phyloP scores from a whole-genome alignment of 2,797 vertebrate genomes.

The Clarias pachynema region DNA sequence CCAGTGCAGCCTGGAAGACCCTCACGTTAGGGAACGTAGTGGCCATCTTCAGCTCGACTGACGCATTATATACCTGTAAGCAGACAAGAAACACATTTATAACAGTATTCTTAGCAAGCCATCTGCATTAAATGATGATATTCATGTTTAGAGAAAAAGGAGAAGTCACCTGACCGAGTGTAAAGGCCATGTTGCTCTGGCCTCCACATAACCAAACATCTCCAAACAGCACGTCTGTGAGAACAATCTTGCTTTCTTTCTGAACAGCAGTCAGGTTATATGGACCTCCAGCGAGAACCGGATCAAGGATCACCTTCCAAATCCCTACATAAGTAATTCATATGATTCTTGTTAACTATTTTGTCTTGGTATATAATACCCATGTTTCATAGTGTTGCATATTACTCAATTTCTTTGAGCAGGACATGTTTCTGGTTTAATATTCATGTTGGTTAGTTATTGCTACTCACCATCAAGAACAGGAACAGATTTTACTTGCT shows the following conservation, averaged over 20 bases:
- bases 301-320: conserved; percentile 81
- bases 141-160: background rate
- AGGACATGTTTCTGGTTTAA: background rate
- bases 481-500: conserved; percentile 42
- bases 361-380: background rate
- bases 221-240: conserved; percentile 87
- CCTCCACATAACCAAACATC: conserved; percentile 93
- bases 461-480: conserved; percentile 65
- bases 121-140: background rate
- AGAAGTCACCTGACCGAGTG: conserved; percentile 76
- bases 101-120: background rate
- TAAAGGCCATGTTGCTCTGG: conserved; percentile 95
- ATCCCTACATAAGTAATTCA: conserved; percentile 57
- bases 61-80: conserved; percentile 81
- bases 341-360: background rate
- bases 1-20: conserved; percentile 73
- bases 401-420: background rate
- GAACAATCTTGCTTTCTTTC: conserved; percentile 40
- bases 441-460: background rate
- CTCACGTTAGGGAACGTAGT: conserved; percentile 78
- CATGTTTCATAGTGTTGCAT: background rate
- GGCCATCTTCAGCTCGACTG: conserved; percentile 71
- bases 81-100: background rate
- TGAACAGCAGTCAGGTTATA: conserved; percentile 72
- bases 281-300: conserved; percentile 80